Conservation (phyloP, 2,888 invertebrate species). For the Cantharis flavilabris region DNA sequence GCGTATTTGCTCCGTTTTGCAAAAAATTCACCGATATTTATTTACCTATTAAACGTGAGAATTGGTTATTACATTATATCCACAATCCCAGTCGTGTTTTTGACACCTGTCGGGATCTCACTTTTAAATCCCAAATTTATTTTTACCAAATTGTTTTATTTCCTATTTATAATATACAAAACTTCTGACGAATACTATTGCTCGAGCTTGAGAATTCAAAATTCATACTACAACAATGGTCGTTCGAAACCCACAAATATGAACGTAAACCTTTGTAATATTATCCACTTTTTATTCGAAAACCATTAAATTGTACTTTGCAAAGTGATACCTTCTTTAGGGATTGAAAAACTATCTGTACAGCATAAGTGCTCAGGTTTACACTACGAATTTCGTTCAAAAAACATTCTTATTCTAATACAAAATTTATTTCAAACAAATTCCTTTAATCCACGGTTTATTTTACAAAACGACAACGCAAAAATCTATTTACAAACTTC, state of each 20-base stretch:
- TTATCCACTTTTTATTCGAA: not conserved
- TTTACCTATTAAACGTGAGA: not conserved
- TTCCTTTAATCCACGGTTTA: not conserved
- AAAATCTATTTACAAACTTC: no score
- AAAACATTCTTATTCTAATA: not conserved
- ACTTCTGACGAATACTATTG: no score
- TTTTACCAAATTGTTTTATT: not conserved
- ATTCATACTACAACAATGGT: not conserved
- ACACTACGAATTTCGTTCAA: not conserved
- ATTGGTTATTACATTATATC: not conserved
- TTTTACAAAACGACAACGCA: not conserved
- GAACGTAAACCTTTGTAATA: not conserved
- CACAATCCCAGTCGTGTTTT: not conserved
- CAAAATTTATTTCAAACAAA: not conserved
- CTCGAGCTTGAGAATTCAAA: not conserved
- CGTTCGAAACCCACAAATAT: not conserved
- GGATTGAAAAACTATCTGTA: not conserved
- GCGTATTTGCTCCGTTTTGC: not conserved
- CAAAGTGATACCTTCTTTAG: not conserved
- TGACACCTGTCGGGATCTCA: not conserved
- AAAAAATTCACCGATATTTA: not conserved
- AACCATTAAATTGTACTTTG: not conserved
- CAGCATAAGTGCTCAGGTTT: not conserved
- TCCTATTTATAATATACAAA: no score
- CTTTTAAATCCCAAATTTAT: not conserved